Conservation (phyloP, 1,140 invertebrate species). For the Steinernema feltiae region DNA sequence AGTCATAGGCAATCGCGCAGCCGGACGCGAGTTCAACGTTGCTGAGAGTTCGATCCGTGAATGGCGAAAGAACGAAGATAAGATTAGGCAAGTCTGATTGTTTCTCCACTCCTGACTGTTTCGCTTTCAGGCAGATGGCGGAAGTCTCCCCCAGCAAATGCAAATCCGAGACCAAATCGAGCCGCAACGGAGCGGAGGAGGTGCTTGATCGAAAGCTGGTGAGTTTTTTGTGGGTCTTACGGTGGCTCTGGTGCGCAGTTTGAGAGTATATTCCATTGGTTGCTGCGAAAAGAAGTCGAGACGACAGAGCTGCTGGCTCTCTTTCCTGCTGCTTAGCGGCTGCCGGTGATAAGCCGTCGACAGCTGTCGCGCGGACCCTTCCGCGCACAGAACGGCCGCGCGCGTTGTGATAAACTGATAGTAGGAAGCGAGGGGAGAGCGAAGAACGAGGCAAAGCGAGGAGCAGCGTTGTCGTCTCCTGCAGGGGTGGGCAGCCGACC, state of each 20-base stretch:
- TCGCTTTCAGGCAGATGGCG: slow-evolving; percentile 6
- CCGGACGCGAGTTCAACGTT: slow-evolving; percentile 53
- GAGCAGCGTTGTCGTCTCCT: not conserved
- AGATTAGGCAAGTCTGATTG: slow-evolving; percentile 34
- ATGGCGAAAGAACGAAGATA: slow-evolving; percentile 53
- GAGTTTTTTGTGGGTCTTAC: not conserved
- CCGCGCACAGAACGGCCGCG: not conserved
- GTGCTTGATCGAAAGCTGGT: slow-evolving; percentile 22
- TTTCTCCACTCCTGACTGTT: not conserved
- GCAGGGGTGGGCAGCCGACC: not conserved
- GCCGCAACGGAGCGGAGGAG: slow-evolving; percentile 15
- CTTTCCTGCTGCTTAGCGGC: not conserved
- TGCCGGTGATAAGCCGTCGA: not conserved
- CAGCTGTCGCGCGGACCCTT: slow-evolving; percentile 8
- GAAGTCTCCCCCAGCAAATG: slow-evolving; percentile 17
- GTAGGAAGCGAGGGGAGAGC: not conserved
- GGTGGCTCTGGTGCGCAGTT: not conserved
- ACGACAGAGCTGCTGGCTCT: too few relatives aligned
- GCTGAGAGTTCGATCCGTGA: slow-evolving; percentile 50
- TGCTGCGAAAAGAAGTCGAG: not conserved
- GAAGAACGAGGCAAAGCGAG: not conserved
- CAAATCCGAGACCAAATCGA: slow-evolving; percentile 30
- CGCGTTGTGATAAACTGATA: slow-evolving; percentile 10
- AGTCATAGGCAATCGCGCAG: slow-evolving; percentile 52
- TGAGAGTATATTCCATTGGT: not conserved